Conservation (phyloP, 2,113 vertebrate species). For the Taurulus bubalis region DNA sequence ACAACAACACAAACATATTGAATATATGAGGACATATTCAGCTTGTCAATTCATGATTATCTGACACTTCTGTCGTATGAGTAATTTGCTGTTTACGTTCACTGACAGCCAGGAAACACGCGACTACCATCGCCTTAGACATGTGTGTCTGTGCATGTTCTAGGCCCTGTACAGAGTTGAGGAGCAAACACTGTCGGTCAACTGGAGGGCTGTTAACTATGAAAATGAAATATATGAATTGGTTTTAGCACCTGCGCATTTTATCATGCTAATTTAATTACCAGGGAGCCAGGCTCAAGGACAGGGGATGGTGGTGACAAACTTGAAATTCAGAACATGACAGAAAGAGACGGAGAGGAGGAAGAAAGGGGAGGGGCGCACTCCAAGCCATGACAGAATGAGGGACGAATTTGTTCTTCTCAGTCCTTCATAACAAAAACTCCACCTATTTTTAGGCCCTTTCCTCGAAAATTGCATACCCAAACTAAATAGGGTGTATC, state of each 20-base stretch:
- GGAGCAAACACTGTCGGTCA: conserved; percentile 17
- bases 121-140: neutral
- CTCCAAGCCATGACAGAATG: conserved; percentile 1
- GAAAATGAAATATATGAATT: conserved; percentile 28
- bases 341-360: conserved; percentile 2
- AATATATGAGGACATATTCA: neutral
- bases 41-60: neutral
- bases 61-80: neutral
- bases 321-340: conserved; percentile 50
- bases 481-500: too few species aligned
- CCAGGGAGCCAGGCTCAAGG: conserved; percentile 45
- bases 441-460: too few species aligned
- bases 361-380: neutral
- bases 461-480: too few species aligned
- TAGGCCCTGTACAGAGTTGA: conserved; percentile 16
- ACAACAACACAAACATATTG: neutral
- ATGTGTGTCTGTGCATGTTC: neutral
- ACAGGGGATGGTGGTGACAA: conserved; percentile 35
- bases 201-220: conserved; percentile 44
- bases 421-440: conserved; percentile 11
- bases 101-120: neutral
- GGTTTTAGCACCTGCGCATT: conserved; percentile 33
- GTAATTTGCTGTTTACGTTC: neutral
- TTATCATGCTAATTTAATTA: conserved; percentile 52
- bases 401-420: neutral